Evolutionary conservation across 1,140 invertebrate genomes (phyloP), one percentile per base, ranked within the genome.

Genomic region (Odontomachus brunneus): DNA sequence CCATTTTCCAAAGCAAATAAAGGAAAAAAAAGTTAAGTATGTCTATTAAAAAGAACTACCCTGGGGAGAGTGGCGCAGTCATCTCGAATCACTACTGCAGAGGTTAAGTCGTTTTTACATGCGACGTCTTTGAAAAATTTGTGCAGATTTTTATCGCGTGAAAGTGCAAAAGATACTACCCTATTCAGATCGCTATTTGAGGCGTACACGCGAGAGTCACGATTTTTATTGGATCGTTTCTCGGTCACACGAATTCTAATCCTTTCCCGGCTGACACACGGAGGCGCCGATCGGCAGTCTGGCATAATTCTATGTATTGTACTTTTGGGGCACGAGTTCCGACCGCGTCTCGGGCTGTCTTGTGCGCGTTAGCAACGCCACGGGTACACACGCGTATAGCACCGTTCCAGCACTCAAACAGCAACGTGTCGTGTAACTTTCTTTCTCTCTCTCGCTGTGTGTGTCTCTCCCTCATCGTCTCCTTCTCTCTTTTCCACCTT

Each of bases 241-340:
- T 72, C 55, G n/a, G 22, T 38, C n/a, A 3, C 3, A 38, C 19
- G 33, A 60, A 60, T 60, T 59, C 59, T 24, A 44, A 44, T 3
- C 11, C 26, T 3, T 60, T 60, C 11, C 57, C 57, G 14, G 22
- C 24, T 33, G 0, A 44, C 69, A 55, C 51, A 33, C 29, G 33
- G 15, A n/a, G 15, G 33, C 22, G 38, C 9, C 69, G 29, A 51
- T 9, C 57, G 26, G 17, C 19, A 63, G 80, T 75, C 80, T 55
- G 71, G 33, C 65, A 29, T 29, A 69, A 33, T 82, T 72, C 69
- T 82, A 63, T 0, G 38, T 7, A 44, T 44, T 82, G 80, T 82
- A 75, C 71, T 82, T 29, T 63, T 57, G 48, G 80, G 72, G 66
- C 80, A 82, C 80, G 80, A 82, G 80, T 22, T 62, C 29, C 22